A percentile compares a stretch with the other conserved stretches of the same genome.
Conservation (phyloP, 2,888 invertebrate genomes). For the Pteria penguin region DNA sequence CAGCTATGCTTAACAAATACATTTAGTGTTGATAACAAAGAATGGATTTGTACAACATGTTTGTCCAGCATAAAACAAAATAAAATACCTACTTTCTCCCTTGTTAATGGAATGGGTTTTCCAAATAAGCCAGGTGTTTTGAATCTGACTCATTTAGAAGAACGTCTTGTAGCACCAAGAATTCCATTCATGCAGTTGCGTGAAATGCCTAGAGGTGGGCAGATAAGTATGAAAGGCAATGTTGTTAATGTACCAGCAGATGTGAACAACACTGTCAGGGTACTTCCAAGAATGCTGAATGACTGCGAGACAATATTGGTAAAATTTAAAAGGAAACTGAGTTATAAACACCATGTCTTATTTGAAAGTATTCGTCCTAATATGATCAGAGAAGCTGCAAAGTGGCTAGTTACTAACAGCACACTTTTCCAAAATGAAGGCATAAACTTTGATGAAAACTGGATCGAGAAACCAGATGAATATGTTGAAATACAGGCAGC, state of each 20-base stretch:
- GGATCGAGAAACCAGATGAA: constrained; percentile 19
- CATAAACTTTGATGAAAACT: constrained; percentile 30
- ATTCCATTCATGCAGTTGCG: constrained; percentile 46
- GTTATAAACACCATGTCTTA: constrained; percentile 40
- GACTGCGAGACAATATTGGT: constrained; percentile 45
- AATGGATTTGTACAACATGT: constrained; percentile 33
- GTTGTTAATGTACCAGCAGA: constrained; percentile 51
- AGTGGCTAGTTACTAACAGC: background rate
- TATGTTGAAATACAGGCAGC: too few relatives aligned
- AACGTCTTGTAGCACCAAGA: background rate
- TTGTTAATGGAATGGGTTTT: constrained; percentile 41
- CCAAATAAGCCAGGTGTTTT: constrained; percentile 39
- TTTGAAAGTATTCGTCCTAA: constrained; percentile 48
- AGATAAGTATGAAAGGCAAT: constrained; percentile 44
- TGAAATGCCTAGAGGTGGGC: constrained; percentile 49
- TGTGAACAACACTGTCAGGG: constrained; percentile 35
- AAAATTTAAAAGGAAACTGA: constrained; percentile 42
- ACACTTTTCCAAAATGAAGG: constrained; percentile 39
- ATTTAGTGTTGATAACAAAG: constrained; percentile 3
- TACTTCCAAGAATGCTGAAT: constrained; percentile 42
- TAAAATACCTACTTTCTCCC: constrained; percentile 41
- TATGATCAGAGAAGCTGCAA: constrained; percentile 28
- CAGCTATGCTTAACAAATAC: constrained; percentile 18
- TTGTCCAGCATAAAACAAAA: constrained; percentile 12
- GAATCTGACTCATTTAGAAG: background rate